Base-by-base conservation (phyloP, 2,888 invertebrate species). In the Nesidiocoris tenuis region DNA sequence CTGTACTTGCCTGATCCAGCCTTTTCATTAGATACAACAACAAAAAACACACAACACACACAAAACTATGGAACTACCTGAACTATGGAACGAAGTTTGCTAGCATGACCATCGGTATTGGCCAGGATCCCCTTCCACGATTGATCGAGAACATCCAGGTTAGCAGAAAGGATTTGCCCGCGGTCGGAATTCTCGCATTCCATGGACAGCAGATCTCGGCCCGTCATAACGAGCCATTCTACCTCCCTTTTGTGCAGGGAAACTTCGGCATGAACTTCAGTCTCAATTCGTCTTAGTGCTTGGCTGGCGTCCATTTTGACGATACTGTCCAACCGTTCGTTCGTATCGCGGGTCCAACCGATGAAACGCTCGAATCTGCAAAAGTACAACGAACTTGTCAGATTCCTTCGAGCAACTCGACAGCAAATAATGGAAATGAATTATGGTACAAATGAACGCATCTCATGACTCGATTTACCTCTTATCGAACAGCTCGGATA, bases 181-280 rank as follows among this genome's bases (percentile, higher is more conserved):
- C 68, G 12, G 7, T 23, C 23, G 7, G 67, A 67, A 17, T 24
- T 61, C 1, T 61, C 61, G 16, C 19, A n/a, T 17, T 75, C 75
- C 16, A 68, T 54, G 0, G 68, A 68, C 12, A 75, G 61, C 17
- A 75, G 57, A 17, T 70, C 68, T 18, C 71, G 22, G 19, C 76
- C 77, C 0, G 90, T 90, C 78, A 87, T 87, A 2, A 88, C 82
- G 18, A 95, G 84, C 94, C 94, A 94, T 77, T 90, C 90, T 61
- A 90, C 88, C 82, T 94, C 94, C 2, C 90, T 87, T 82, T 91
- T 90, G 81, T 93, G 91, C 78, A 93, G 82, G 0, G 87, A 86
- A 80, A 93, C 89, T 82, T 94, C 94, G 0, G 91, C 87, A 81
- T 91, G 89, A 1, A 93, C 84, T 81, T 93, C 93, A 2, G 89